phyloP scores from a whole-genome alignment of 2,888 invertebrate genomes.

The Acrobasis consociella region DNA sequence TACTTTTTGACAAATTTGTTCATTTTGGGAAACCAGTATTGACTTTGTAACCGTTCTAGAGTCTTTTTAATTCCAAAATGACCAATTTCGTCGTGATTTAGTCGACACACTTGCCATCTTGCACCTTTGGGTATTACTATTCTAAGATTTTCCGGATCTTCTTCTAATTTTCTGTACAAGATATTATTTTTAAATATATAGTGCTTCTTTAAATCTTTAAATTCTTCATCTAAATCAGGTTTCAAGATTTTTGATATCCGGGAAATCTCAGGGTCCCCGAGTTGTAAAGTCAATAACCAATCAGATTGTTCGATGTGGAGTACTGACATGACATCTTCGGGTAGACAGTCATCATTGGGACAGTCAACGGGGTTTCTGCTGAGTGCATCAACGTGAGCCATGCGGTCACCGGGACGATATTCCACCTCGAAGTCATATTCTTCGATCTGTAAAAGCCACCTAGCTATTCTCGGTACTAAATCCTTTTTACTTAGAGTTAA shows the following conservation, averaged over 20 bases:
- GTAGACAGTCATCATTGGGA: background rate
- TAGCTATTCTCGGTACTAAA: constrained; percentile 41
- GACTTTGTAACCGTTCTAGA: constrained; percentile 38
- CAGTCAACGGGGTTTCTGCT: constrained; percentile 26
- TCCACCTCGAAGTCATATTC: constrained; percentile 45
- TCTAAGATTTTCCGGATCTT: constrained; percentile 24
- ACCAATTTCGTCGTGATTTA: constrained; percentile 53
- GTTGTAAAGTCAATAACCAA: constrained; percentile 1
- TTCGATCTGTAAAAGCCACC: constrained; percentile 44
- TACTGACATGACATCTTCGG: background rate
- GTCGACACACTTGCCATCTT: constrained; percentile 42
- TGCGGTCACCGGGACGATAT: constrained; percentile 40
- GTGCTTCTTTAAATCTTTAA: constrained; percentile 28
- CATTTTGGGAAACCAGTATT: constrained; percentile 54
- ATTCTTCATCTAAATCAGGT: constrained; percentile 22
- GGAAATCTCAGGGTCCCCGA: background rate
- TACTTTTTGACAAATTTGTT: background rate
- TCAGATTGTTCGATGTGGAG: background rate
- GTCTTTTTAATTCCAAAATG: constrained; percentile 53
- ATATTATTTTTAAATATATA: constrained; percentile 29
- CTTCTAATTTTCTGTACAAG: constrained; percentile 27
- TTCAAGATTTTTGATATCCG: constrained; percentile 1
- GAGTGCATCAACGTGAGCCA: constrained; percentile 45
- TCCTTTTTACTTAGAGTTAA: constrained; percentile 41
- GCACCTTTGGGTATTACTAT: constrained; percentile 47